Evolutionary conservation across 2,113 vertebrate genomes (phyloP).

Genomic region (Lophochroa leadbeateri): DNA sequence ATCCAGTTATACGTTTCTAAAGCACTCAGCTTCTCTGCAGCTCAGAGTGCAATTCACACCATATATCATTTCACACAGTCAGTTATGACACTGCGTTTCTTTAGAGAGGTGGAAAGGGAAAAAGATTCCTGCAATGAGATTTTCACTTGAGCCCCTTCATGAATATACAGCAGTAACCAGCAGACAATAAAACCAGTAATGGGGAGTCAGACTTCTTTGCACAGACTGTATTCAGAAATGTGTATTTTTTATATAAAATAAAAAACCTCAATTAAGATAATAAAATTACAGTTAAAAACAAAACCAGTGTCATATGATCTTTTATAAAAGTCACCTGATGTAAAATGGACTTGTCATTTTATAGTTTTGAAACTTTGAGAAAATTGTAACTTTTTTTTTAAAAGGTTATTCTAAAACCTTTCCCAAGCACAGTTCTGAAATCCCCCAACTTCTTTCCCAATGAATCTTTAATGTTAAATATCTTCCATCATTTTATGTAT

Average conservation of each 20-base stretch:
- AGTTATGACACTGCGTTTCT: neutral
- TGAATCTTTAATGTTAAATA: neutral
- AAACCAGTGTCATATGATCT: neutral
- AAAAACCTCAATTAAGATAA: accelerated
- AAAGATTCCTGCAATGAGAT: neutral
- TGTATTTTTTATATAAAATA: neutral
- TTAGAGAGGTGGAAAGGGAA: neutral
- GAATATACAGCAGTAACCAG: neutral
- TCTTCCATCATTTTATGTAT: neutral
- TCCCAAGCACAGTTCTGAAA: neutral
- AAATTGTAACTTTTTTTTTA: neutral
- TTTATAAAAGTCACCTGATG: neutral
- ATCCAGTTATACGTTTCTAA: neutral
- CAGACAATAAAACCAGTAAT: neutral
- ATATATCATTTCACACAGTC: conserved; percentile 22
- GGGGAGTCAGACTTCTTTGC: neutral
- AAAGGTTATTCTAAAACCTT: neutral
- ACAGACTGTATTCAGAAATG: neutral
- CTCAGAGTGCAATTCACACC: neutral
- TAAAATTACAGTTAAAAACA: neutral
- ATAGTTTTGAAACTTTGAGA: neutral
- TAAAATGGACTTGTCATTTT: neutral
- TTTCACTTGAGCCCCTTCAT: neutral
- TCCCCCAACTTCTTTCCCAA: neutral
- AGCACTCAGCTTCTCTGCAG: neutral